Evolutionary conservation across 2,113 vertebrate genomes (phyloP).

Genomic region (Piaya cayana): DNA sequence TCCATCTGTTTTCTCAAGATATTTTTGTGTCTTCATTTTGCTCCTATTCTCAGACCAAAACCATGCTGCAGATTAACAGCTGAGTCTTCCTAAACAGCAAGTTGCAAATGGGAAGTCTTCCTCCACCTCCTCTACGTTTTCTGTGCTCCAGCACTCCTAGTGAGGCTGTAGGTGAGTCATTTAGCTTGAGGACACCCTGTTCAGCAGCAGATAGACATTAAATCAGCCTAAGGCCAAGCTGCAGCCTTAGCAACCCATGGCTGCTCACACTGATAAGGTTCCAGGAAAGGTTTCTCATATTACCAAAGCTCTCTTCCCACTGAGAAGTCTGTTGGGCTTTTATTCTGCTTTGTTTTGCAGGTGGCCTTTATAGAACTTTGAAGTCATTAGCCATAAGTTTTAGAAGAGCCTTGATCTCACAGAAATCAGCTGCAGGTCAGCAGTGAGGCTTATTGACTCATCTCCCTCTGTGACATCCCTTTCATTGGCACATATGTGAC

Average conservation of each 20-base stretch:
- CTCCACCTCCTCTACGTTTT: rapidly evolving
- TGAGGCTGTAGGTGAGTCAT: background rate
- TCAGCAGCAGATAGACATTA: background rate
- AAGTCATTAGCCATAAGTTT: background rate
- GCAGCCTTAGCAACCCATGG: background rate
- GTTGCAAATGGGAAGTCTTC: background rate
- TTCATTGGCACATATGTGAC: background rate
- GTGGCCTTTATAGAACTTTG: background rate
- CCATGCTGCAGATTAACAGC: background rate
- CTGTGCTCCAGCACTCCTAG: no score
- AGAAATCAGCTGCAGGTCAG: conserved; percentile 2
- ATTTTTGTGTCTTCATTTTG: background rate
- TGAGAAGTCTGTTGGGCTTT: background rate
- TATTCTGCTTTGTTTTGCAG: background rate
- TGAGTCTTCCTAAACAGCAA: background rate
- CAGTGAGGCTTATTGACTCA: background rate
- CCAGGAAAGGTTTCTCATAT: background rate
- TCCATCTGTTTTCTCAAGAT: background rate
- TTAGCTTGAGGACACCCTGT: background rate
- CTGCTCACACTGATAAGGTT: background rate
- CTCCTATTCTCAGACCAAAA: background rate
- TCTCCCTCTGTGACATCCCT: background rate
- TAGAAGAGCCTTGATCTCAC: background rate
- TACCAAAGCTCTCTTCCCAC: background rate
- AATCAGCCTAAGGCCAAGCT: background rate